phyloP scores from a whole-genome alignment of 2,113 vertebrate genomes.

The Megalops atlanticus region DNA sequence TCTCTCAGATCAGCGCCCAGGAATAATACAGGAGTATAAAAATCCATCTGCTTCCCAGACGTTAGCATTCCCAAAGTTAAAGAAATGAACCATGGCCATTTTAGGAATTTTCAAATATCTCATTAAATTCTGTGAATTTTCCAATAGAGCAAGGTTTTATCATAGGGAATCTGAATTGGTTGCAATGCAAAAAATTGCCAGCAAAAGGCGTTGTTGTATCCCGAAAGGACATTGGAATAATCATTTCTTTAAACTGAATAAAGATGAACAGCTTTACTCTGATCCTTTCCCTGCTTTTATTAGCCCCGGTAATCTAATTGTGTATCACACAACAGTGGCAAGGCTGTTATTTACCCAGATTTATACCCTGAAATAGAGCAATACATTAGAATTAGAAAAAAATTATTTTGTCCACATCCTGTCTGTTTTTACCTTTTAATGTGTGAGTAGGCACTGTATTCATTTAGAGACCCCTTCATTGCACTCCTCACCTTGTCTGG shows the following conservation, averaged over 20 bases:
- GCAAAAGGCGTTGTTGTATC: background rate
- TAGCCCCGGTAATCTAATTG: background rate
- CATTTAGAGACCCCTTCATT: background rate
- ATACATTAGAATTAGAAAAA: slow-evolving; percentile 8
- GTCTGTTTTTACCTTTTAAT: background rate
- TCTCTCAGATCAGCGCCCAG: background rate
- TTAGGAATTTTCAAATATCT: too few relatives aligned
- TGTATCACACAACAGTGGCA: background rate
- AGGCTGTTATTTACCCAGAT: slow-evolving; percentile 10
- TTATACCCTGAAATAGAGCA: slow-evolving; percentile 15
- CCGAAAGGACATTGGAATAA: background rate
- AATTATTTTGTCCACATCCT: background rate
- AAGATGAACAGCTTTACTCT: background rate
- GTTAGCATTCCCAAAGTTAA: background rate
- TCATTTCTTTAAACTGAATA: background rate
- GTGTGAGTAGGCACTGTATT: background rate
- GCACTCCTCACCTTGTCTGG: background rate
- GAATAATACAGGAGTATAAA: background rate
- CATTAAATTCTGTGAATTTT: too few relatives aligned
- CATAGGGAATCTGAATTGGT: background rate
- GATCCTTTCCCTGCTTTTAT: slow-evolving; percentile 4
- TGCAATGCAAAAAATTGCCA: background rate
- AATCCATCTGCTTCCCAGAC: background rate
- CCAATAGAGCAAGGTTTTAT: background rate
- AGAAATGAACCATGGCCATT: too few relatives aligned